Base-by-base conservation (phyloP, 2,888 invertebrate species). In the Thyatira batis region DNA sequence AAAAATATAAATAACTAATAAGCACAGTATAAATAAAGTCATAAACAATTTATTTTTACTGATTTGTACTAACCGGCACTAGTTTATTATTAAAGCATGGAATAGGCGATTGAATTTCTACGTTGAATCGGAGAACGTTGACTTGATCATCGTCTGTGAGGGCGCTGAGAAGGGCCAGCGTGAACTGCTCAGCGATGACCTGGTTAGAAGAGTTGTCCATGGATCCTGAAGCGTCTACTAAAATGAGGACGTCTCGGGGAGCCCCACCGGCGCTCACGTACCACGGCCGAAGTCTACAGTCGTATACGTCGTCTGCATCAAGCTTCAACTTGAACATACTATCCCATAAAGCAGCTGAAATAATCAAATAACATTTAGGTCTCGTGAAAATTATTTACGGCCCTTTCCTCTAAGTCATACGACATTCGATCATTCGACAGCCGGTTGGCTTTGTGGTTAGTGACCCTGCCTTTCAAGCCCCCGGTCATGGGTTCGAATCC, bases 71-170 rank as follows among this genome's bases (percentile, higher is more conserved):
- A 54, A 91, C 92, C 66, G 91, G 69, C 9, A 91, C 89, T 45
- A 92, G 80, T 64, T 78, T 85, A 21, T 89, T 81, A 53, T 87
- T 78, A 50, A 91, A 90, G 60, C 92, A 92, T 33, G 64, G 70
- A 30, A 92, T 89, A 1, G 87, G 85, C 0, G 91, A 87, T 51
- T 79, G 61, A n/a, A 86, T 65, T n/a, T 64, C 53, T 1, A 83
- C 77, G 57, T 89, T 90, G 63, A 86, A 91, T 2, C 88, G 73
- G 8, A 91, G 61, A 11, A 92, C 86, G 53, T 91, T 92, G 27
- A 91, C 89, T 57, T 87, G 82, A 53, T 92, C 91, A 27, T 92
- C 91, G 46, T 92, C 91, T 0, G 91, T 90, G 25, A 92, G 78
- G 0, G 91, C 89, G 52, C 71, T 91, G n/a, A 92, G 84, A 2